Conservation (phyloP, 2,797 vertebrate genomes). For the Thaleichthys pacificus region DNA sequence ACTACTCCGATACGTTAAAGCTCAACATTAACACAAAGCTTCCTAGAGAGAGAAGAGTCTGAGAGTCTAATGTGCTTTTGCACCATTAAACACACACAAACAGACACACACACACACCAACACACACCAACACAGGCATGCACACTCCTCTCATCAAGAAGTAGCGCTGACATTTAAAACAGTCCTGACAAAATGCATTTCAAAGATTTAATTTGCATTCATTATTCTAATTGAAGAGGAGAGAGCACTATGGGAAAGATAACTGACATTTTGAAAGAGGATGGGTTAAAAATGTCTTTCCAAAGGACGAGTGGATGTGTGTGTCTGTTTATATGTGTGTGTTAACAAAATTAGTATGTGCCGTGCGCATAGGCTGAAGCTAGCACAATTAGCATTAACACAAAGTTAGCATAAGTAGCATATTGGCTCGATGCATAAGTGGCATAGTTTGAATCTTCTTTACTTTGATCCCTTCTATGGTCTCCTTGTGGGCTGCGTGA, state of each 20-base stretch:
- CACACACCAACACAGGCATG: neutral
- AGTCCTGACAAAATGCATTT: constrained; percentile 13
- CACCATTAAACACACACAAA: neutral
- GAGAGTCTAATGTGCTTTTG: neutral
- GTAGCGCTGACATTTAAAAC: constrained; percentile 30
- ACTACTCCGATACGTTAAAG: constrained; percentile 49
- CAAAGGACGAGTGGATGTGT: constrained; percentile 20
- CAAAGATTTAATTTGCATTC: constrained; percentile 27
- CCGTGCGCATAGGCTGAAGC: neutral
- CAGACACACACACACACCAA: neutral
- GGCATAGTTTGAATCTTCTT: too few relatives aligned
- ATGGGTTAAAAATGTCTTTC: constrained; percentile 16
- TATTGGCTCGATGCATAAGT: too few relatives aligned
- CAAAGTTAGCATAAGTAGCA: too few relatives aligned
- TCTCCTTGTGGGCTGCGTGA: too few relatives aligned
- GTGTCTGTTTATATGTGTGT: neutral
- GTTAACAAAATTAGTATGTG: neutral
- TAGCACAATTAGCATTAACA: too few relatives aligned
- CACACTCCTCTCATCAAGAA: constrained; percentile 8
- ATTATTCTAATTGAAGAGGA: constrained; percentile 34
- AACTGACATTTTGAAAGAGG: constrained; percentile 39
- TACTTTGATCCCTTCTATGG: too few relatives aligned
- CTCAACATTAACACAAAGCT: constrained; percentile 25
- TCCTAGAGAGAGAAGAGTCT: constrained; percentile 8
- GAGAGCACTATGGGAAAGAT: constrained; percentile 20